Conservation (phyloP, 2,888 invertebrate species). For the Crematogaster levior region DNA sequence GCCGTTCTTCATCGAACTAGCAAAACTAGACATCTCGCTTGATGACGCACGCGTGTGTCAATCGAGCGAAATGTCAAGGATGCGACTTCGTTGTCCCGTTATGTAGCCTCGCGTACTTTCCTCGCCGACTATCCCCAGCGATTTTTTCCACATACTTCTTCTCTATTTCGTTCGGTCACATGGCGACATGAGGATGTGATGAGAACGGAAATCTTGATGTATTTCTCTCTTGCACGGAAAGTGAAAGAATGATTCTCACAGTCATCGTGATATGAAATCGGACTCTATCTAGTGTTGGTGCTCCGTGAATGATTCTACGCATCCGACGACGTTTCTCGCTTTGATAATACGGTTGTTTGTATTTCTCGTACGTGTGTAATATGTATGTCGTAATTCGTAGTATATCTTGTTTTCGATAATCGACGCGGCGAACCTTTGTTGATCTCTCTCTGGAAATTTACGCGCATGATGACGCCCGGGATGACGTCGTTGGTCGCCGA, state of each 20-base stretch:
- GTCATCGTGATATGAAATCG: not conserved
- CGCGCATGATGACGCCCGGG: constrained; percentile 10
- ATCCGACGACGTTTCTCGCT: not conserved
- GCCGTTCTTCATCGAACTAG: not conserved
- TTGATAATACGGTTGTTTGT: constrained; percentile 25
- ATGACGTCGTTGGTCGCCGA: constrained; percentile 27
- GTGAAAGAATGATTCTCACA: not conserved
- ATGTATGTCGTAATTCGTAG: not conserved
- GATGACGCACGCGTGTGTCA: not conserved
- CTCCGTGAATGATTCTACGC: not conserved
- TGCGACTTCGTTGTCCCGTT: not conserved
- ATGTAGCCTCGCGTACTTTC: not conserved
- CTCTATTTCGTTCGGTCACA: not conserved
- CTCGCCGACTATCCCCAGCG: not conserved
- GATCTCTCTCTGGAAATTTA: constrained; percentile 42
- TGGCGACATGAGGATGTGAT: not conserved
- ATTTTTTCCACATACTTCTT: not conserved
- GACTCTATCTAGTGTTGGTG: not conserved
- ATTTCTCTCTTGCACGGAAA: not conserved
- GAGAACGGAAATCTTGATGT: not conserved
- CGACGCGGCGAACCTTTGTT: not conserved
- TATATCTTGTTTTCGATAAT: constrained; percentile 27
- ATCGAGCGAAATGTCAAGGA: constrained; percentile 29
- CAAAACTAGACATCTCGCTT: not conserved
- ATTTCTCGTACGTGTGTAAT: not conserved